These are phyloP conservation scores for Mormyrus iriodes DNA, from an alignment of 2,113 vertebrate genomes.

Conservation along the genomic window DNA sequence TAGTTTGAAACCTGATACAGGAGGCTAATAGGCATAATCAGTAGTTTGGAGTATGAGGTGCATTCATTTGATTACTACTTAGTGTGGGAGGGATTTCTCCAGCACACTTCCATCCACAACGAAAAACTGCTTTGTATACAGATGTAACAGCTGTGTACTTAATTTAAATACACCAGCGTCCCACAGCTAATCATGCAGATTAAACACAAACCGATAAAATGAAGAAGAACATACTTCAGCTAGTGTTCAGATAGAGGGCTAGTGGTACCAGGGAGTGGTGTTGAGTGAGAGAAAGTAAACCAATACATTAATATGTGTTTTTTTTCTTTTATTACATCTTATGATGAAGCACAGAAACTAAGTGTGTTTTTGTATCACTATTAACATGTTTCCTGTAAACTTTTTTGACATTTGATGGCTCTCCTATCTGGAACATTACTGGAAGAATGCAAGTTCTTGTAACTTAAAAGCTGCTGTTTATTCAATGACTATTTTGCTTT, in stretches of 20 bases:
- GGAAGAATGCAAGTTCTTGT: neutral
- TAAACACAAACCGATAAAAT: neutral
- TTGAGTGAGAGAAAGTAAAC: too few species aligned
- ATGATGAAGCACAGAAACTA: neutral
- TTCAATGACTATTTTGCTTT: neutral
- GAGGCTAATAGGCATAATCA: neutral
- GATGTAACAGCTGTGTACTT: slow-evolving; percentile 8
- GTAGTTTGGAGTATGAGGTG: neutral
- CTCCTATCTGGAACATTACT: neutral
- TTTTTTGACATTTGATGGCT: neutral
- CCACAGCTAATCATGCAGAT: neutral
- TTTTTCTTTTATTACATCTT: neutral
- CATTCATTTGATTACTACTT: neutral
- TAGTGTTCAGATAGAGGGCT: too few species aligned
- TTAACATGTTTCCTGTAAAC: neutral
- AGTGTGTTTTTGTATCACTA: neutral
- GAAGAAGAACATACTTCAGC: neutral
- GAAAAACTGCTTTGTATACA: neutral
- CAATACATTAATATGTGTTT: neutral
- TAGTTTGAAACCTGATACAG: neutral
- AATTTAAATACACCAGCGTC: slow-evolving; percentile 2
- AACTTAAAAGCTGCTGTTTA: neutral
- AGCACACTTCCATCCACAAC: neutral
- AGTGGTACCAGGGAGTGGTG: neutral
- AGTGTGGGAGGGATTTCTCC: neutral